Evolutionary conservation across 1,140 invertebrate species (phyloP).

Genomic region (Caenorhabditis brenneri): DNA sequence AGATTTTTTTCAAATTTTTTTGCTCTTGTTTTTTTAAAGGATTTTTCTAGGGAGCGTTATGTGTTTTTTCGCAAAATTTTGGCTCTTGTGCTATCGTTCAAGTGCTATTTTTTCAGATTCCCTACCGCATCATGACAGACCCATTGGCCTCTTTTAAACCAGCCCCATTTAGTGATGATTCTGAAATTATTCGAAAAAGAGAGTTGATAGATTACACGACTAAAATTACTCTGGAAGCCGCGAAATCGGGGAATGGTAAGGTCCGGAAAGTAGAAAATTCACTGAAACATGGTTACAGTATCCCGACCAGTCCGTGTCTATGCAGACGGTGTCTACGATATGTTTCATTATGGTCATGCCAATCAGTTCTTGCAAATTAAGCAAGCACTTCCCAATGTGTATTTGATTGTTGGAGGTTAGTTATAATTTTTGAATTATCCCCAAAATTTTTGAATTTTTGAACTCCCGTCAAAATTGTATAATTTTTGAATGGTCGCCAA

Average conservation of each 20-base stretch:
- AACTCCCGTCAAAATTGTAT: no score
- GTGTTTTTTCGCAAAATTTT: no score
- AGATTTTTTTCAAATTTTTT: no score
- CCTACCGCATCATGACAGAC: no score
- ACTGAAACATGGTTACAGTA: constrained; percentile 52
- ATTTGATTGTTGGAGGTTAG: constrained; percentile 95
- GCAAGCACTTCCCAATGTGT: constrained; percentile 93
- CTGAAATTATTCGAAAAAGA: background rate
- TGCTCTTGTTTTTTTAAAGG: no score
- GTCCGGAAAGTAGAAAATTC: background rate
- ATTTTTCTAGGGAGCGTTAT: no score
- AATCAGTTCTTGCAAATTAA: constrained; percentile 97
- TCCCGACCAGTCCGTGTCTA: constrained; percentile 73
- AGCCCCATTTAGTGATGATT: constrained; percentile 6
- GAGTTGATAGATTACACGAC: background rate
- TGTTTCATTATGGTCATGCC: constrained; percentile 87
- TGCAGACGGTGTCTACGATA: constrained; percentile 75
- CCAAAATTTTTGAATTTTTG: no score
- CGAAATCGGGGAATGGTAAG: background rate
- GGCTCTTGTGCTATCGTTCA: no score
- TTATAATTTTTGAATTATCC: no score
- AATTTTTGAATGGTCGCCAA: no score
- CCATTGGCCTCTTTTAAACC: background rate
- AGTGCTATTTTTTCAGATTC: no score
- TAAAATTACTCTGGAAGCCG: background rate